Evolutionary conservation across 2,113 vertebrate genomes (phyloP).

Genomic region (Cariama cristata): DNA sequence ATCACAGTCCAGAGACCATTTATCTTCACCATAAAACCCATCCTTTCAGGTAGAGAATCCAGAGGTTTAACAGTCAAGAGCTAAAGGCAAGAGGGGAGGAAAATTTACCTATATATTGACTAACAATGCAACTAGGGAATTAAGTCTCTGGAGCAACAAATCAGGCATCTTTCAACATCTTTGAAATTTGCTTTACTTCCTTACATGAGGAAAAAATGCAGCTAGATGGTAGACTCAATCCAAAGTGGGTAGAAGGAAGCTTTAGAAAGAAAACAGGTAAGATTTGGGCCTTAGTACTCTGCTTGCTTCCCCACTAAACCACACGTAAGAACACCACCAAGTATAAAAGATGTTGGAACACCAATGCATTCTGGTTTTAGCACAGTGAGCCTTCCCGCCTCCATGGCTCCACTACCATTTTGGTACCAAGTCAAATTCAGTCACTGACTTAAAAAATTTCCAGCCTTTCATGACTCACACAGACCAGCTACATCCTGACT

Average conservation of each 20-base stretch:
- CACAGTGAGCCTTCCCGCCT: background rate
- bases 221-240: too few species aligned
- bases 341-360: background rate
- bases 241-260: background rate
- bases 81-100: background rate
- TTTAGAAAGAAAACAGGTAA: background rate
- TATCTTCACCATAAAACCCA: background rate
- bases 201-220: background rate
- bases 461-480: background rate
- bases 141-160: background rate
- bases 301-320: background rate
- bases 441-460: background rate
- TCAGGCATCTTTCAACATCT: background rate
- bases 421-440: background rate
- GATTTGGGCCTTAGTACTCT: background rate
- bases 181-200: background rate
- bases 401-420: background rate
- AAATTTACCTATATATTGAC: background rate
- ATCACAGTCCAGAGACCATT: background rate
- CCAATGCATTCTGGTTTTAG: background rate
- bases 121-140: background rate
- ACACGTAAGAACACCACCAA: background rate
- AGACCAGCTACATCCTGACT: background rate
- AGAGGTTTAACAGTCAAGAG: background rate
- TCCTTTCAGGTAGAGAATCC: background rate